These are phyloP conservation scores for Tapirus terrestris DNA, from an alignment of 2,113 vertebrate species.

Conservation along the genomic window DNA sequence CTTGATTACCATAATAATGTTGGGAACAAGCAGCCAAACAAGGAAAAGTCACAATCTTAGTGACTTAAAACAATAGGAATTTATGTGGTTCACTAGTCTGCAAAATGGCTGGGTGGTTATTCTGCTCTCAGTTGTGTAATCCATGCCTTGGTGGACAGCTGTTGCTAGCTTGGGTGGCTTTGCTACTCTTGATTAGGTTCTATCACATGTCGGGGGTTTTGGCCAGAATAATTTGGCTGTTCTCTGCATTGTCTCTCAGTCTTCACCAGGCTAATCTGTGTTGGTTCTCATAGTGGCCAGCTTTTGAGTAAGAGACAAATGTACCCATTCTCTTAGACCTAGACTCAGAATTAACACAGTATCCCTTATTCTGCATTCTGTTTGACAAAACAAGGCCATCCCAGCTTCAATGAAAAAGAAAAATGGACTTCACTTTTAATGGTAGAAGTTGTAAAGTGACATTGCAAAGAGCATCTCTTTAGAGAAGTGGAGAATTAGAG, in stretches of 20 bases:
- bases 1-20: background rate
- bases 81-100: background rate
- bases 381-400: background rate
- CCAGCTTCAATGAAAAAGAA: background rate
- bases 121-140: background rate
- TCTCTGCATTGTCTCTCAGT: background rate
- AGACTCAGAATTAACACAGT: background rate
- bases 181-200: background rate
- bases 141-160: background rate
- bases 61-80: background rate
- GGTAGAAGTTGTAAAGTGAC: background rate
- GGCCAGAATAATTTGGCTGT: background rate
- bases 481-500: background rate
- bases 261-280: background rate
- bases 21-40: background rate
- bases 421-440: background rate
- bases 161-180: background rate
- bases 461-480: background rate
- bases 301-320: background rate
- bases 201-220: background rate
- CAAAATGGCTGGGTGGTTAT: background rate
- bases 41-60: background rate
- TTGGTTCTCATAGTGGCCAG: background rate
- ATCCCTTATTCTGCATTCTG: background rate
- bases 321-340: background rate